Conservation (phyloP, 1,140 invertebrate genomes). For the Atta cephalotes region DNA sequence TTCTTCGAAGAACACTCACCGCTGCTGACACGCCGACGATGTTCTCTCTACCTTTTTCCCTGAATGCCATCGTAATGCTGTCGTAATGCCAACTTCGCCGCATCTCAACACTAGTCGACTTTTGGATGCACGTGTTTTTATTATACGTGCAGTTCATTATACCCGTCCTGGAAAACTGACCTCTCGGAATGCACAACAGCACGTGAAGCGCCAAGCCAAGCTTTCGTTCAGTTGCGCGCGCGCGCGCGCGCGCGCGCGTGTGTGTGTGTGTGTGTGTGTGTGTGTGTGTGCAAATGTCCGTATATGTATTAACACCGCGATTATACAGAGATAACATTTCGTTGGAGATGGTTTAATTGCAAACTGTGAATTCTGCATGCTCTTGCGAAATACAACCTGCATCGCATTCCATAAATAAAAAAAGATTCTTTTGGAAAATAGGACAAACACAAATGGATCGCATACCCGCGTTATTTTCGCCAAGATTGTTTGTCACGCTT, state of each 20-base stretch:
- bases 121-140: constrained; percentile 54
- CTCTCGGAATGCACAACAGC: constrained; percentile 28
- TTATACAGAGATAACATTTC: constrained; percentile 17
- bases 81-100: constrained; percentile 36
- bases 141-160: constrained; percentile 45
- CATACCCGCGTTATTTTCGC: neutral
- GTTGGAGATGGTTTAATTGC: constrained; percentile 43
- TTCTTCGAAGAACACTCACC: constrained; percentile 16
- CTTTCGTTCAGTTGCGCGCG: neutral
- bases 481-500: constrained; percentile 28
- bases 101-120: constrained; percentile 28
- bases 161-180: constrained; percentile 31
- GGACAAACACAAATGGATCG: constrained; percentile 32
- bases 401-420: constrained; percentile 44
- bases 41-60: constrained; percentile 39
- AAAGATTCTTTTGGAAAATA: constrained; percentile 41
- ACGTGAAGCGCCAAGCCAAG: neutral
- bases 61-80: constrained; percentile 2
- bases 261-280: neutral
- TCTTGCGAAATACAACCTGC: neutral
- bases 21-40: neutral
- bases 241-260: too few species aligned
- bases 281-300: neutral
- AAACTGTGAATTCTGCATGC: constrained; percentile 32
- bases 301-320: constrained; percentile 16